phyloP scores from a whole-genome alignment of 1,140 invertebrate species.

The Atta colombica region DNA sequence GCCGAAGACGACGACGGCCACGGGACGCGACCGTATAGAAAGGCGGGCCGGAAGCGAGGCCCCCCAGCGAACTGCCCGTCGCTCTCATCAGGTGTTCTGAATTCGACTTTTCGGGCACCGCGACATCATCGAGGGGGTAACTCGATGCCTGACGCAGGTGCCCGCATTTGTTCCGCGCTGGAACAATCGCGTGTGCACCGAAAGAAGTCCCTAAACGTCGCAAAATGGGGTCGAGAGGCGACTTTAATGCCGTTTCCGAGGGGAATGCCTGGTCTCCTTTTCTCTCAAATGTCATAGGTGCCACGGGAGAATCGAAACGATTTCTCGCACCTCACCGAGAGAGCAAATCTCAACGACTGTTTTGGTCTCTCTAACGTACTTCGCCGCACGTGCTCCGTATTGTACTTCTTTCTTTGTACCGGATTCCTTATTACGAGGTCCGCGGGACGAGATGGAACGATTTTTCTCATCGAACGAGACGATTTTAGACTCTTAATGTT shows the following conservation, averaged over 20 bases:
- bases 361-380: slow-evolving; percentile 79
- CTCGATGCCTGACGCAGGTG: slow-evolving; percentile 81
- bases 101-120: slow-evolving; percentile 63
- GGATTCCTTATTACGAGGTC: slow-evolving; percentile 31
- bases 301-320: slow-evolving; percentile 64
- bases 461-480: slow-evolving; percentile 24
- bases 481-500: neutral
- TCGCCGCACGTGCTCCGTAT: slow-evolving; percentile 75
- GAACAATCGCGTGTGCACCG: slow-evolving; percentile 69
- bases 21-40: slow-evolving; percentile 39
- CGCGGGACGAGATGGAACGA: neutral
- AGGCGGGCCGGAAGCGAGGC: slow-evolving; percentile 37
- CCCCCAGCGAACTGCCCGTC: slow-evolving; percentile 77
- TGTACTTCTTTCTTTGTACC: slow-evolving; percentile 26
- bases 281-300: neutral
- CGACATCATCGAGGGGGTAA: slow-evolving; percentile 74
- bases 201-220: slow-evolving; percentile 77
- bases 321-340: slow-evolving; percentile 69
- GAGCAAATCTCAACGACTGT: slow-evolving; percentile 79
- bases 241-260: slow-evolving; percentile 52
- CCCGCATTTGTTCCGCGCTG: slow-evolving; percentile 70
- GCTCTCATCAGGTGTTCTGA: slow-evolving; percentile 71
- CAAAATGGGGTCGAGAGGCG: slow-evolving; percentile 59
- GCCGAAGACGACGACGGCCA: slow-evolving; percentile 57
- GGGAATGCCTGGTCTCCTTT: slow-evolving; percentile 18